Evolutionary conservation across 2,888 invertebrate genomes (phyloP).

Genomic region (Nudaria mundana): DNA sequence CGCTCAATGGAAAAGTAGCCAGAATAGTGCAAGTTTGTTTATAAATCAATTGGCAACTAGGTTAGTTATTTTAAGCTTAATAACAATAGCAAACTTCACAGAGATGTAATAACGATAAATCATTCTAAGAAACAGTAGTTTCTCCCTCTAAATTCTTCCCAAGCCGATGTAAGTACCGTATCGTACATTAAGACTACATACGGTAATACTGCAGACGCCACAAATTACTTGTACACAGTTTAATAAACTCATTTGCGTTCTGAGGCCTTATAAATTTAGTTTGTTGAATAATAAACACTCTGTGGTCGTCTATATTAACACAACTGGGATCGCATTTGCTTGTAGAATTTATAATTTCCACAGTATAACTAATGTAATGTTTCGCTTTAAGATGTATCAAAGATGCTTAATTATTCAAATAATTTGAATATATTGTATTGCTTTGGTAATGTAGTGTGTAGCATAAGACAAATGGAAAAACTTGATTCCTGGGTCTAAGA

Average conservation of each 20-base stretch:
- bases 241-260: slow-evolving; percentile 21
- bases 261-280: slow-evolving; percentile 37
- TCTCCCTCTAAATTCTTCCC: too few species aligned
- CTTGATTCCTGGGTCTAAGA: too few species aligned
- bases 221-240: slow-evolving; percentile 21
- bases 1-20: too few species aligned
- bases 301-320: slow-evolving; percentile 27
- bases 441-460: too few species aligned
- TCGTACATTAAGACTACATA: neutral
- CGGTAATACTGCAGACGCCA: neutral
- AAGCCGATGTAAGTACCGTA: too few species aligned
- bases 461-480: too few species aligned
- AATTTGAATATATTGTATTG: neutral
- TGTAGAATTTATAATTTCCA: slow-evolving; percentile 7
- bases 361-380: slow-evolving; percentile 2
- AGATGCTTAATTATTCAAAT: neutral
- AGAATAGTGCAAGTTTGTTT: too few species aligned
- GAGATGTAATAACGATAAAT: too few species aligned
- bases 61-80: too few species aligned
- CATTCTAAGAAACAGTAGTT: too few species aligned
- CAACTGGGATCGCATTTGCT: slow-evolving; percentile 11
- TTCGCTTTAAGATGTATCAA: neutral
- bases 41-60: too few species aligned
- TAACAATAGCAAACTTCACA: too few species aligned
- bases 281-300: slow-evolving; percentile 42